A percentile compares a stretch with the other conserved stretches of the same genome.
These are phyloP conservation scores for Lasioglossum leucozonium DNA, from an alignment of 2,888 invertebrate species.

Conservation along the genomic window DNA sequence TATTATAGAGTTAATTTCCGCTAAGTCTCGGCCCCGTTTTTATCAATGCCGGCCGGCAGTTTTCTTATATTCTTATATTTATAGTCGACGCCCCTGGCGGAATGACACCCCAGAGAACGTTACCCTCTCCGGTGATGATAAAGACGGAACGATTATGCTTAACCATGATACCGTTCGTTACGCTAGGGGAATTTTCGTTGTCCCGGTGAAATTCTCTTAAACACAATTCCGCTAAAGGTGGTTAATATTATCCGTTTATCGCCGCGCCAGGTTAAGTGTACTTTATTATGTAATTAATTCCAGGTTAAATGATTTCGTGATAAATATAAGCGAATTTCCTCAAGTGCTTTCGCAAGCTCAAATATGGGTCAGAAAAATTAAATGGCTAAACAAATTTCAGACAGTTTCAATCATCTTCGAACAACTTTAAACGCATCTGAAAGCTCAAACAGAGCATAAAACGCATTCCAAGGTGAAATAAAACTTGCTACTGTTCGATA, in stretches of 20 bases:
- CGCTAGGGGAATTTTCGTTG: background rate
- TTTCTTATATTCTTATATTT: constrained; percentile 6
- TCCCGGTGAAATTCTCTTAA: background rate
- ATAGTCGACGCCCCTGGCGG: background rate
- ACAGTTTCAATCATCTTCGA: too few species aligned
- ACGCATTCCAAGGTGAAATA: too few species aligned
- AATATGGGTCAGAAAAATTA: background rate
- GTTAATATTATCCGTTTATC: background rate
- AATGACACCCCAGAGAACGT: background rate
- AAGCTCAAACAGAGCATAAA: too few species aligned
- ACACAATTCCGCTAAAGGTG: background rate
- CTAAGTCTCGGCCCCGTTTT: constrained; percentile 5
- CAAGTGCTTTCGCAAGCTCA: background rate
- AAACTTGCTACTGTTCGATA: too few species aligned
- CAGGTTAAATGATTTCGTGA: background rate
- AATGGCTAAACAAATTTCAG: background rate
- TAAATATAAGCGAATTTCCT: background rate
- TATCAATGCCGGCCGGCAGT: constrained; percentile 19
- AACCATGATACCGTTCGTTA: background rate
- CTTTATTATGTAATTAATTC: background rate
- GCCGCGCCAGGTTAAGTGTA: background rate
- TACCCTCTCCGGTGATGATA: background rate
- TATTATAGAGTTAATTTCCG: constrained; percentile 12
- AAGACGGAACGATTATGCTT: background rate
- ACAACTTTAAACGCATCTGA: too few species aligned